Evolutionary conservation across 2,888 invertebrate species (phyloP), one percentile per base, ranked within the genome.

Genomic region (Monopis laevigella): DNA sequence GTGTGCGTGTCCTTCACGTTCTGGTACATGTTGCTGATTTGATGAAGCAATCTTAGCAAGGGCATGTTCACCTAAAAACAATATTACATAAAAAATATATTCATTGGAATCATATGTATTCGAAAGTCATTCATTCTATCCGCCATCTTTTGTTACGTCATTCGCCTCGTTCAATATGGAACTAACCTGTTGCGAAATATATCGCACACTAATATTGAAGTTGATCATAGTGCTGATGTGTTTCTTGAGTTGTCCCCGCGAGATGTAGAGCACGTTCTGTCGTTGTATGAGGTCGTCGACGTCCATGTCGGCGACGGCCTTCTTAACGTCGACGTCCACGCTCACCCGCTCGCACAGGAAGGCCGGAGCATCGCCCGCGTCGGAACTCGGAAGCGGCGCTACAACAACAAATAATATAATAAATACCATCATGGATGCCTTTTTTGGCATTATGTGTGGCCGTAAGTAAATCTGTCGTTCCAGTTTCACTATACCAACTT

Each of bases 21-120:
- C 70, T 96, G 95, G 70, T 96, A 96, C 96, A 98, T 96, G 59
- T 95, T 96, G 56, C 92, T 93, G 59, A 98, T 96, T 80, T 98
- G 98, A 73, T 98, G 96, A 44, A 97, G 82, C 40, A 98, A 83
- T 39, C 98, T 82, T 34, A 98, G 74, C 26, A 98, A 75, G 0
- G 97, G 96, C 96, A 98, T 96, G 68, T 98, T 98, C 1, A 98
- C 88, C 86, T 87, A 47, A 1, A 45, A 51, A 30, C 10, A 24
- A 24, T 24, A 7, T 24, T 6, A 7, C 24, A 24, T 7, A 6
- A 24, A 7, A 7, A 24, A 24, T 24, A 24, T 24, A 8, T 6
- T 6, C 24, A 24, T 24, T 6, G 24, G 7, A 24, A 24, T 11
- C 10, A 42, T 1, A 29, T 12, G n/a, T 6, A 10, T 7, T 10